Evolutionary conservation across 2,888 invertebrate genomes (phyloP), one percentile per base, ranked within the genome.

Genomic region (Erebia epiphron): DNA sequence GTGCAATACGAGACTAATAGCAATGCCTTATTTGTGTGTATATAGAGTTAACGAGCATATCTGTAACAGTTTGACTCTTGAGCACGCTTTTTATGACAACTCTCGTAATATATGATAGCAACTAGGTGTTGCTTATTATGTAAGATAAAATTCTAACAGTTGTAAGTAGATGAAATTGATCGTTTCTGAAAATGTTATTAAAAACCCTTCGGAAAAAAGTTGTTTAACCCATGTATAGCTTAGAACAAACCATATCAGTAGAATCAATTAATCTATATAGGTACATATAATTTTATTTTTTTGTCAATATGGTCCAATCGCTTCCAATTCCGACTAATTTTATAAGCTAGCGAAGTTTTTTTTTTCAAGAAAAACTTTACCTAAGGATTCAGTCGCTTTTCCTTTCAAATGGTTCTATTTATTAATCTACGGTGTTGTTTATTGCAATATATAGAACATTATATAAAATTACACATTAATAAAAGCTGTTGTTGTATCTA

Each of bases 51-150:
- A 73, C 68, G 43, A 71, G 62, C 68, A 67, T 70, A 73, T 68
- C 72, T 77, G 69, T 76, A 74, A 70, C 72, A 74, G 72, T 72
- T 69, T 72, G 67, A 61, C 64, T 69, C 71, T 67, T 70, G 35
- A 46, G 46, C 57, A 58, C 21, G 68, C 56, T 68, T 66, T 73
- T 61, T 21, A 21, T 46, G 13, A 62, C 49, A 49, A 18, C 61
- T 46, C 46, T 49, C 21, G 21, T 46, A 7, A 16, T 61, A 46
- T 46, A 46, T 13, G 16, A 46, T 18, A 1, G 16, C 11, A 43
- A 43, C 13, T 49, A 62, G 21, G 46, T 62, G 49, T 62, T 49
- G 14, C 62, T 26, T 21, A 21, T 21, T 21, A 46, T 14, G 1
- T 46, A 49, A 49, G 11, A 8, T 41, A 21, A 26, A 18, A 46